Conservation (phyloP, 2,888 invertebrate genomes). For the Cephus rjabovi region DNA sequence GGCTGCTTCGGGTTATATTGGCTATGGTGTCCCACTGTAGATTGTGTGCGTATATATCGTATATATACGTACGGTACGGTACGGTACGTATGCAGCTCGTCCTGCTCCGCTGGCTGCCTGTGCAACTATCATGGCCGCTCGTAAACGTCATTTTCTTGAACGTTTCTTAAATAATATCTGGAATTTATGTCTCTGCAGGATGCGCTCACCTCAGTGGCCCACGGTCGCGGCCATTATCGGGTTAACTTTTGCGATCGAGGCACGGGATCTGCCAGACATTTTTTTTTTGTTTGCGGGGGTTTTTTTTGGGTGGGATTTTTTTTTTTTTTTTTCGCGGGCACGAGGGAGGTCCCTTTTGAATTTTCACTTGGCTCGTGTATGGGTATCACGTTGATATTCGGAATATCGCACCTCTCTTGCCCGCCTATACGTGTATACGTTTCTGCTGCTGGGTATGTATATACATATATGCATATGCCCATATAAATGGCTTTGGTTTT, state of each 20-base stretch:
- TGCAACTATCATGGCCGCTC: conserved; percentile 31
- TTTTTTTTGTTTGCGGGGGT: not conserved
- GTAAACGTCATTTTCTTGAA: conserved; percentile 41
- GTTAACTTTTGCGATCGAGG: not conserved
- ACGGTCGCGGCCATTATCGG: conserved; percentile 24
- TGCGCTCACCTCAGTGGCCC: conserved; percentile 30
- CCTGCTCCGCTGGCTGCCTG: not conserved
- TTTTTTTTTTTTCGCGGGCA: not conserved
- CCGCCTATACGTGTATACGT: not conserved
- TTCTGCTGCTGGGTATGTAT: not conserved
- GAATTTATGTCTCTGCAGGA: conserved; percentile 39
- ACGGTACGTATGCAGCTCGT: not conserved
- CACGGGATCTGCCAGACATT: not conserved
- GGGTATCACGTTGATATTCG: not conserved
- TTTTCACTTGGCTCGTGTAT: not conserved
- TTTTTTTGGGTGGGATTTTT: not conserved
- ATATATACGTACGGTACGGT: not conserved
- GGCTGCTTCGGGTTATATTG: not conserved
- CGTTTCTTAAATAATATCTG: conserved; percentile 36
- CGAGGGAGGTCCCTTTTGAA: not conserved
- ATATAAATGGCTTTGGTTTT: conserved; percentile 62
- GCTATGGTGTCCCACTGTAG: not conserved
- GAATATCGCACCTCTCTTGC: not conserved
- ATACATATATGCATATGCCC: not conserved
- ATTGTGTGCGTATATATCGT: not conserved